phyloP scores from a whole-genome alignment of 1,140 invertebrate genomes.

The Metaphire vulgaris region DNA sequence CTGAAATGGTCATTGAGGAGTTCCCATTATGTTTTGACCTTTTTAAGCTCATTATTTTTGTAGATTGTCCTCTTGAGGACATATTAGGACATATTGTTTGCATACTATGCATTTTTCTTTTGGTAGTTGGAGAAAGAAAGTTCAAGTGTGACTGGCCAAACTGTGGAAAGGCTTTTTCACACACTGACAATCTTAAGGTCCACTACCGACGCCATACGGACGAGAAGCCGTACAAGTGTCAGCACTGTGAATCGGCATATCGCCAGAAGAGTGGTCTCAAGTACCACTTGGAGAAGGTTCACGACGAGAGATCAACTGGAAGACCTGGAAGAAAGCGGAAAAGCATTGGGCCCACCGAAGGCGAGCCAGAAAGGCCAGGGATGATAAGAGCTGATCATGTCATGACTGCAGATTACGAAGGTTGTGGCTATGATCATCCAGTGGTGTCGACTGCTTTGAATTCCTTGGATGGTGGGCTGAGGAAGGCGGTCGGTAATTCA shows the following conservation, averaged over 20 bases:
- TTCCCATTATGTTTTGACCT: neutral
- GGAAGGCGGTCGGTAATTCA: neutral
- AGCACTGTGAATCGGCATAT: slow-evolving; percentile 51
- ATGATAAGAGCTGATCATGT: neutral
- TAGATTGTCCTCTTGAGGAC: too few species aligned
- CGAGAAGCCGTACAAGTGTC: slow-evolving; percentile 74
- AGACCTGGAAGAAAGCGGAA: slow-evolving; percentile 16
- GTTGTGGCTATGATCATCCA: neutral
- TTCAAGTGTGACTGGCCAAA: slow-evolving; percentile 41
- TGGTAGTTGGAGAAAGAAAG: slow-evolving; percentile 40
- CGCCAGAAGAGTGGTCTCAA: slow-evolving; percentile 43
- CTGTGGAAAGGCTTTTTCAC: slow-evolving; percentile 46
- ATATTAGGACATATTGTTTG: too few species aligned
- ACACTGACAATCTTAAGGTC: slow-evolving; percentile 60
- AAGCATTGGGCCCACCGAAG: neutral
- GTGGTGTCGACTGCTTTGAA: neutral
- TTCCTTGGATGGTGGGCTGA: neutral
- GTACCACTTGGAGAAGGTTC: slow-evolving; percentile 40
- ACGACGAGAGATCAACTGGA: slow-evolving; percentile 26
- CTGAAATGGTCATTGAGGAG: neutral
- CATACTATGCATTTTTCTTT: slow-evolving; percentile 2
- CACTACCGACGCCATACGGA: slow-evolving; percentile 74
- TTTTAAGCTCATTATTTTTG: too few species aligned
- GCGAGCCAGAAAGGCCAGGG: neutral
- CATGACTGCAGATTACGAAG: neutral